Evolutionary conservation across 2,888 invertebrate genomes (phyloP), one percentile per base, ranked within the genome.

Genomic region (Pemphredon lugubris): DNA sequence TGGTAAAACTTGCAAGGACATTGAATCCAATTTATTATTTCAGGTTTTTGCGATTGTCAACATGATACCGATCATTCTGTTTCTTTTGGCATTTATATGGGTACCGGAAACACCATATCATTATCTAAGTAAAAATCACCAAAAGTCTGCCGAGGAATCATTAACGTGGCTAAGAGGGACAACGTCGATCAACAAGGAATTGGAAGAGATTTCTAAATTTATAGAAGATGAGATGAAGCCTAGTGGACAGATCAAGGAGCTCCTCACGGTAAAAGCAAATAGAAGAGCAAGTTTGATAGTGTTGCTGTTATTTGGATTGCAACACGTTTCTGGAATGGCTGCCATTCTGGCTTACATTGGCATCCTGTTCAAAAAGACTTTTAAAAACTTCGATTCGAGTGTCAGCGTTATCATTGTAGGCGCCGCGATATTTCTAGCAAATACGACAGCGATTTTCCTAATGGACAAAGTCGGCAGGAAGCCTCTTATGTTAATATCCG

Each of bases 51-150:
- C 66, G 0, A 0, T 60, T 4, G n/a, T 75, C 3, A 23, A 42
- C 9, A 6, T 63, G 13, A 2, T 50, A 7, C 65, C 77, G 1
- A 14, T 47, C 0, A 2, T 51, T 0, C 0, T 73, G 1, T 68
- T 71, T 18, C 7, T 66, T 0, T 1, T 79, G 11, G 26, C 47
- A 0, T 53, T 74, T 20, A 9, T 14, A 1, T 79, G 79, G 79
- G 45, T 77, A 30, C 79, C 79, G 2, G 79, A 79, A 11, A 66
- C 74, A 0, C 79, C 79, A 3, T 77, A 79, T 32, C 67, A 73
- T 42, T 67, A 55, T 11, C 0, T 68, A 5, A 74, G 60, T 53
- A 76, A 63, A 20, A 18, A 48, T 0, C 30, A 47, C 0, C 11
- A 9, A 6, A 42, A 54, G 6, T 9, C 2, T 0, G 74, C 79